Evolutionary conservation across 2,888 invertebrate genomes (phyloP), one percentile per base, ranked within the genome.

Genomic region (Germaria angustata): DNA sequence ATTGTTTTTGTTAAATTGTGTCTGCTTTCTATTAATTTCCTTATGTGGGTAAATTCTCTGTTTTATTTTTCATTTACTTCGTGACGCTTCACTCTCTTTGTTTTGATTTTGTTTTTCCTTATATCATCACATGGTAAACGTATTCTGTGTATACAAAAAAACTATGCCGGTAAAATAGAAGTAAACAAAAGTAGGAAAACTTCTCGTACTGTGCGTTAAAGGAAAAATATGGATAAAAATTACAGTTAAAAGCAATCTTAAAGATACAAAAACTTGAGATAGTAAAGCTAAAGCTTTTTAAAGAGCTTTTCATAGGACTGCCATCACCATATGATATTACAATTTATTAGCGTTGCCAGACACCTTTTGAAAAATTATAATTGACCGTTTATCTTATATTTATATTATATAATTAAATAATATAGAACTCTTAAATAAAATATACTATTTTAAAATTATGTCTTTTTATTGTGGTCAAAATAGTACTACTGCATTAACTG

Each of bases 81-180:
- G 9, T 44, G 28, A 46, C 51, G 41, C 39, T 39, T 69, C 9
- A 20, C 32, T 15, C 36, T 73, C 44, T 68, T 65, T 66, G 36
- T 65, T 65, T 63, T 53, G 15, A 32, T 28, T 76, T 46, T 41
- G 5, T 2, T 41, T 22, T 65, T 71, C 44, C 11, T 44, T 8
- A 11, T 63, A 51, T 59, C 41, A 13, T 39, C 39, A 53, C 34
- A 69, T 20, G 17, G 34, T 20, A 15, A 13, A 36, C 13, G 13
- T 57, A 8, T 41, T 39, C 4, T 59, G 53, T 81, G 39, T 59
- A 59, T 66, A 2, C 32, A 59, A 53, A 53, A 3, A 15, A 53
- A 53, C 3, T 13, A 39, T n/a, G 59, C 75, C 82, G 82, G 82
- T 65, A 49, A 41, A 69, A 6, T 34, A 41, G 17, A 65, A 28